Evolutionary conservation across 2,888 invertebrate genomes (phyloP).

Genomic region (Drosophila atroscutellata): DNA sequence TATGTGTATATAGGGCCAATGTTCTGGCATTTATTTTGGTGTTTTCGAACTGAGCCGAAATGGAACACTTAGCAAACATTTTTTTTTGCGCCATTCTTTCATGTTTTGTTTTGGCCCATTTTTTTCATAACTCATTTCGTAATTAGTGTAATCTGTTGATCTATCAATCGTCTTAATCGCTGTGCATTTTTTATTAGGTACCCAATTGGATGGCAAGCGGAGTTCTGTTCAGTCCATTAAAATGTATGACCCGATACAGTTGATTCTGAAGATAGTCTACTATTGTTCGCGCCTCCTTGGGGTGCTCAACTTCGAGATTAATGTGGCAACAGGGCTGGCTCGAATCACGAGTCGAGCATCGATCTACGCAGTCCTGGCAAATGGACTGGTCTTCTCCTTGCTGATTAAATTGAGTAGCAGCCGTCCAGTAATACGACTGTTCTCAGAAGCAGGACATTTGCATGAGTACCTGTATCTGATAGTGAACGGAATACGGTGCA

Average conservation of each 20-base stretch:
- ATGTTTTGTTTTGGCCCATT: not conserved
- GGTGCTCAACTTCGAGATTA: constrained; percentile 54
- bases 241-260: constrained; percentile 41
- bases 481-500: constrained; percentile 15
- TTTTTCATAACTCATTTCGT: constrained; percentile 6
- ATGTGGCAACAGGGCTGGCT: constrained; percentile 42
- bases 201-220: not conserved
- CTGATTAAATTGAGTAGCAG: not conserved
- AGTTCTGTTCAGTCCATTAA: constrained; percentile 23
- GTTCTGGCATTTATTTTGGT: constrained; percentile 20
- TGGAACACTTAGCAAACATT: no score
- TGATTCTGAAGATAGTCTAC: constrained; percentile 42
- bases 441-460: constrained; percentile 15
- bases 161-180: not conserved
- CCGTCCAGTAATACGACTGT: not conserved
- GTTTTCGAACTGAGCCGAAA: not conserved
- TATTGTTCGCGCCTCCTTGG: constrained; percentile 49
- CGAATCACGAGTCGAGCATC: constrained; percentile 31
- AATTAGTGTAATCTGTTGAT: constrained; percentile 14
- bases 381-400: constrained; percentile 7
- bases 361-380: constrained; percentile 33
- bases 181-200: not conserved
- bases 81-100: not conserved
- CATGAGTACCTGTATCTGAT: constrained; percentile 51
- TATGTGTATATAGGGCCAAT: not conserved